Base-by-base conservation (phyloP, 2,113 vertebrate genomes). In the Euleptes europaea region DNA sequence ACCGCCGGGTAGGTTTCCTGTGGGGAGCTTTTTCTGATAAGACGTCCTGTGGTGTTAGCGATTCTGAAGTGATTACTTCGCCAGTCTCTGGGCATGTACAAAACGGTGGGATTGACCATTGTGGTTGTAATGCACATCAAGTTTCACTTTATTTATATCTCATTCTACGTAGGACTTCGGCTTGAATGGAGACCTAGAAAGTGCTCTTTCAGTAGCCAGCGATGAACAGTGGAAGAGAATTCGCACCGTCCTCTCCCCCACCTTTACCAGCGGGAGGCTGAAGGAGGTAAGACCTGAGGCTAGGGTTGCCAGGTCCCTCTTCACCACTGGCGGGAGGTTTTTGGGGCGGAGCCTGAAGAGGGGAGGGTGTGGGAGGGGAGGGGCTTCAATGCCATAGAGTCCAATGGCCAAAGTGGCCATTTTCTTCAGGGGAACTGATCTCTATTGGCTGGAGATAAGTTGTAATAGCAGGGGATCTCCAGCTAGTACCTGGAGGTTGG, bases 171-270 rank as follows among this genome's bases (percentile, higher is more conserved):
- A 97, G 96, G 88, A 93, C 79, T 14, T 95, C 0, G 40, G 90
- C 57, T 87, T 97, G 57, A 96, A 91, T 0, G 97, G 96, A 47
- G 80, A 88, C 0, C 63, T 97, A 77, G 21, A 77, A 0, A 94
- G 93, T 0, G 88, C 94, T 8, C 1, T 96, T 13, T 74, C 12
- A 0, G 0, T 92, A 0, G 88, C 91, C 5, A 65, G 88, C 15
- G 95, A 96, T 80, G 96, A 97, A 13, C 63, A 94, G 33, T 96
- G 96, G 96, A 97, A 81, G 74, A 92, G 93, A 65, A 96, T 97
- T 79, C 92, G 92, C 44, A 86, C 87, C 0, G 78, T 95, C 1
- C 89, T 97, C 6, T 96, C 95, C 21, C 96, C 95, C 2, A 73
- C 95, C 2, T 97, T 97, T 91, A 96, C 96, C 89, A 96, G 92